A percentile compares a stretch with the other conserved stretches of the same genome.
phyloP scores from a whole-genome alignment of 2,797 vertebrate genomes.

The Emydoidea blandingii region DNA sequence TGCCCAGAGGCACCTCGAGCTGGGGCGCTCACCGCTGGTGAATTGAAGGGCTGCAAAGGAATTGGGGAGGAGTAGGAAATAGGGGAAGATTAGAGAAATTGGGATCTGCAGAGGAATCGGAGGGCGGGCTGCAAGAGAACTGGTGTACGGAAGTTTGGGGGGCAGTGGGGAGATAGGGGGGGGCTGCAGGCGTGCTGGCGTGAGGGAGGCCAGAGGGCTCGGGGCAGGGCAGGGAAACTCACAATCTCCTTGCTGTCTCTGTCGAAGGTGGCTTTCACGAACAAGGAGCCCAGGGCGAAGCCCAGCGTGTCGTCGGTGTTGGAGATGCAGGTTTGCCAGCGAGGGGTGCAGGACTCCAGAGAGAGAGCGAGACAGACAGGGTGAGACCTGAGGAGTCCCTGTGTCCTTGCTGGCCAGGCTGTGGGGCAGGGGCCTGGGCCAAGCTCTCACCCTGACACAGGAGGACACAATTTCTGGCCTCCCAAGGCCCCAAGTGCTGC shows the following conservation, averaged over 20 bases:
- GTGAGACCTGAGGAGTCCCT: neutral
- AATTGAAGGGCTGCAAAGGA: neutral
- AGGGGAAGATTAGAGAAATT: neutral
- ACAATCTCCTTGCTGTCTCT: slow-evolving; percentile 96
- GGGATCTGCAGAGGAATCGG: neutral
- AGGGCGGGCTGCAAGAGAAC: neutral
- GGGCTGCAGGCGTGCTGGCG: neutral
- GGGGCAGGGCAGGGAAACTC: slow-evolving; percentile 75
- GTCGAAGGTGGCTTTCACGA: slow-evolving; percentile 96
- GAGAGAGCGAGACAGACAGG: rapidly evolving
- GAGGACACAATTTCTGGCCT: neutral
- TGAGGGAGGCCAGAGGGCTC: neutral
- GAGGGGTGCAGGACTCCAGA: slow-evolving; percentile 92
- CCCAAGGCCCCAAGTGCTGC: too few species aligned
- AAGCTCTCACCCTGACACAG: neutral
- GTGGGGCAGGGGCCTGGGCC: neutral
- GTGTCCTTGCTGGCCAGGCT: neutral
- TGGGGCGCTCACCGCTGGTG: neutral
- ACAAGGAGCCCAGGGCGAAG: slow-evolving; percentile 95
- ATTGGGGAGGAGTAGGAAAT: neutral
- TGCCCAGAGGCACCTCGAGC: neutral
- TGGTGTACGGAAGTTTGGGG: neutral
- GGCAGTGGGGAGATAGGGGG: neutral
- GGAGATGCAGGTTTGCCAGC: slow-evolving; percentile 98
- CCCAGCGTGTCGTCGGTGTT: slow-evolving; percentile 96